Evolutionary conservation across 1,140 invertebrate species (phyloP).

Genomic region (Drosophila quadrilineata): DNA sequence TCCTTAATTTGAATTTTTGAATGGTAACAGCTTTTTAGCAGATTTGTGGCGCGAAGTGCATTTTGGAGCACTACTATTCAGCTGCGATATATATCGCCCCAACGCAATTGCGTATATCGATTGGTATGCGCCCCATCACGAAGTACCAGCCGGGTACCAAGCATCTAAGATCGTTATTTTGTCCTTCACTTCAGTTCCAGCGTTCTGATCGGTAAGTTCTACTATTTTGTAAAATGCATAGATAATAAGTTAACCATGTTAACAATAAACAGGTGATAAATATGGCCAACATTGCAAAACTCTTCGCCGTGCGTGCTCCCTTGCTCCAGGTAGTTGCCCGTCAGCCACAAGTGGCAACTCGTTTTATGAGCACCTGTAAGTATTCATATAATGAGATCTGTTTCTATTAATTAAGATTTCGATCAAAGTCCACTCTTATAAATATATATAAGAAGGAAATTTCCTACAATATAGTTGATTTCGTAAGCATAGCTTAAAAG

Average conservation of each 20-base stretch:
- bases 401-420: not conserved
- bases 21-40: not conserved
- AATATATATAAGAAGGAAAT: too few relatives aligned
- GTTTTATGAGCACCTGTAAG: constrained; percentile 66
- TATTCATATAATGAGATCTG: not conserved
- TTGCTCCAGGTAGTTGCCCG: constrained; percentile 65
- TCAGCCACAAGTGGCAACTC: constrained; percentile 65
- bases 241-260: constrained; percentile 3
- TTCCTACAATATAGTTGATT: too few relatives aligned
- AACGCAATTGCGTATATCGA: not conserved
- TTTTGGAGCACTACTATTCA: too few relatives aligned
- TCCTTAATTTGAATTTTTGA: not conserved
- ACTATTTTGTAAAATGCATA: not conserved
- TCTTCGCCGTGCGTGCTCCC: constrained; percentile 59
- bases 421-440: constrained; percentile 49
- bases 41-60: too few relatives aligned
- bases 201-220: constrained; percentile 57
- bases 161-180: constrained; percentile 20
- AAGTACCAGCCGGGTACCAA: constrained; percentile 24
- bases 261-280: constrained; percentile 20
- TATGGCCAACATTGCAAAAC: constrained; percentile 76
- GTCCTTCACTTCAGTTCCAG: constrained; percentile 53
- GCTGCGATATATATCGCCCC: too few relatives aligned
- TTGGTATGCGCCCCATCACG: constrained; percentile 18
- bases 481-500: too few relatives aligned